Conservation (phyloP, 2,113 vertebrate species). For the Gulo gulo region DNA sequence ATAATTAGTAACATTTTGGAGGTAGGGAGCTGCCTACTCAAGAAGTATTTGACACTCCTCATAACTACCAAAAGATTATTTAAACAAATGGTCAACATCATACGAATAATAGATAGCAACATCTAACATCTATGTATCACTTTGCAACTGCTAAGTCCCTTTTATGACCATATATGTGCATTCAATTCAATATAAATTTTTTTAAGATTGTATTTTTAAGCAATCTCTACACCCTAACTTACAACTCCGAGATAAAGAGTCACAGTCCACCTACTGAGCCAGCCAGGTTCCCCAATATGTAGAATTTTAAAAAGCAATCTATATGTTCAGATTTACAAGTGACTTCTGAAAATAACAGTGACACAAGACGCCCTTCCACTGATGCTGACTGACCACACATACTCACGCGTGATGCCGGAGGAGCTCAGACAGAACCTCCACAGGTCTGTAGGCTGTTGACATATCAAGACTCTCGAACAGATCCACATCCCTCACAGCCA, state of each 20-base stretch:
- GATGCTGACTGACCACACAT: not conserved
- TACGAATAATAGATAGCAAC: not conserved
- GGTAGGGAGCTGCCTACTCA: not conserved
- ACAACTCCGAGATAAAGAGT: not conserved
- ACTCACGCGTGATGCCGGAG: conserved; percentile 81
- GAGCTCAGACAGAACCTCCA: conserved; percentile 81
- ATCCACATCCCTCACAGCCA: conserved; percentile 85
- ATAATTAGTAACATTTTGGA: not conserved
- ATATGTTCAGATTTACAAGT: not conserved
- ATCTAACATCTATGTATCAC: not conserved
- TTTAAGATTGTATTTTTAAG: not conserved
- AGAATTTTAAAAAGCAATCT: not conserved
- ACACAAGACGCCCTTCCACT: not conserved
- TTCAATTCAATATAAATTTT: not conserved
- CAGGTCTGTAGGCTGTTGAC: conserved; percentile 78
- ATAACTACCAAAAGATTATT: conserved; percentile 10
- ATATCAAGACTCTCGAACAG: conserved; percentile 80
- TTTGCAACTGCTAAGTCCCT: not conserved
- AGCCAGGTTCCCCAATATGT: not conserved
- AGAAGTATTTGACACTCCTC: conserved; percentile 35
- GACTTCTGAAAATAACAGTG: not conserved
- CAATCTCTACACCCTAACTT: not conserved
- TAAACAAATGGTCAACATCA: not conserved
- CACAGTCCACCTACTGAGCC: not conserved
- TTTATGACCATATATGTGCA: not conserved